These are phyloP conservation scores for Alosa alosa DNA, from an alignment of 2,113 vertebrate species.

Conservation along the genomic window DNA sequence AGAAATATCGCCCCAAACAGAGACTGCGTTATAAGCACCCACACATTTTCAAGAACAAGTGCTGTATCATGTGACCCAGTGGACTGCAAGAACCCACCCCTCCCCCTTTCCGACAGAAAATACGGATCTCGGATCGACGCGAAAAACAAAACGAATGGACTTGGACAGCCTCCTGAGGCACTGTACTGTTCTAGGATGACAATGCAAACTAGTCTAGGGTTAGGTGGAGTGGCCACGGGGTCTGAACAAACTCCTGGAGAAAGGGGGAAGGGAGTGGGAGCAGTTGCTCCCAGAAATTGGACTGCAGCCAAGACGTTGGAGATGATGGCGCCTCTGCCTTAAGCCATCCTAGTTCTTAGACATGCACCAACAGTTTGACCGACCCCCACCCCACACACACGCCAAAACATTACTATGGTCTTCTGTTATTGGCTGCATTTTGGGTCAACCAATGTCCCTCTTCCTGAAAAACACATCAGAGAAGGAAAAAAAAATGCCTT, in stretches of 20 bases:
- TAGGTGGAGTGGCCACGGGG: not conserved
- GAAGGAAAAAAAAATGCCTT: not conserved
- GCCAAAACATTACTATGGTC: not conserved
- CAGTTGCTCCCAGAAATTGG: not conserved
- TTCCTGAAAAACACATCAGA: not conserved
- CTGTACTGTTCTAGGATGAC: not conserved
- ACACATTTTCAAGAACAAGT: slow-evolving; percentile 79
- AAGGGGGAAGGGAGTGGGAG: not conserved
- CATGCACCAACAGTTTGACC: not conserved
- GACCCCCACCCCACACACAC: not conserved
- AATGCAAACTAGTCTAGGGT: not conserved
- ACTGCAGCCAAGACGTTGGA: not conserved
- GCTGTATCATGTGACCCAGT: slow-evolving; percentile 81
- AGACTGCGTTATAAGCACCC: slow-evolving; percentile 84
- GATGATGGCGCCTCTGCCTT: not conserved
- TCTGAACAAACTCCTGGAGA: not conserved
- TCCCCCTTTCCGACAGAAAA: not conserved
- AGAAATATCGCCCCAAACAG: slow-evolving; percentile 85
- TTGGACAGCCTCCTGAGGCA: slow-evolving; percentile 23
- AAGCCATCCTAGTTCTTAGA: slow-evolving; percentile 5
- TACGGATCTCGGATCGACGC: not conserved
- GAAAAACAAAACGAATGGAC: not conserved
- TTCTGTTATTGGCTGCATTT: not conserved
- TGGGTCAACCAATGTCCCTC: not conserved
- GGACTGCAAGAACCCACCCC: slow-evolving; percentile 2